Evolutionary conservation across 2,888 invertebrate species (phyloP).

Genomic region (Tipula unca): DNA sequence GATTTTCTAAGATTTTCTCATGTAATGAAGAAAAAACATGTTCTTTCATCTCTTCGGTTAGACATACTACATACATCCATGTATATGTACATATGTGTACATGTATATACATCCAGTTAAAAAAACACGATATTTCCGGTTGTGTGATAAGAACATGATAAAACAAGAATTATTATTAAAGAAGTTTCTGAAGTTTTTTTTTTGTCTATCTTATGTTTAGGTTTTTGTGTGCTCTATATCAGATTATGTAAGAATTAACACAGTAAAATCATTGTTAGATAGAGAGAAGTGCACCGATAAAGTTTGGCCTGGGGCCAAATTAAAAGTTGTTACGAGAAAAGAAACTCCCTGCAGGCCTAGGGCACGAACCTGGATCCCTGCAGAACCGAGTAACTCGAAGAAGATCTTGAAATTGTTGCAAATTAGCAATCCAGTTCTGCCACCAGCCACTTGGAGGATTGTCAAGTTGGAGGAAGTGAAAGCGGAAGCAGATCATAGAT

Average conservation of each 20-base stretch:
- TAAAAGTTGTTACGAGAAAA: no score
- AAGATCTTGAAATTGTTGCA: no score
- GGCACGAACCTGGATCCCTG: no score
- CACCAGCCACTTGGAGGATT: no score
- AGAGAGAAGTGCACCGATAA: background rate
- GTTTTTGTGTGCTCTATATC: background rate
- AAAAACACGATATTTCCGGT: background rate
- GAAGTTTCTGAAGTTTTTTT: background rate
- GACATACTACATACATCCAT: background rate
- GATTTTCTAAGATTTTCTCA: background rate
- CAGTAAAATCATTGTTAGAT: background rate
- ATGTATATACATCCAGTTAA: background rate
- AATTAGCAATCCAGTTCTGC: no score
- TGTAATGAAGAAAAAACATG: background rate
- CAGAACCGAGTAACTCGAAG: no score
- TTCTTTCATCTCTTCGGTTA: background rate
- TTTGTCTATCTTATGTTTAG: background rate
- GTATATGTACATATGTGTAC: background rate
- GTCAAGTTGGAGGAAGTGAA: no score
- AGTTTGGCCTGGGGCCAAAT: no score
- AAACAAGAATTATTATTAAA: background rate
- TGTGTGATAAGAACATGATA: slow-evolving; percentile 8
- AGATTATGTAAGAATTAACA: background rate
- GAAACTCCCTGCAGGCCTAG: no score
- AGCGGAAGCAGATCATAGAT: no score